Percentiles rank a stretch among this genome's conserved stretches.
Evolutionary conservation across 1,140 invertebrate species (phyloP).

Genomic region (Zaprionus nigranus): DNA sequence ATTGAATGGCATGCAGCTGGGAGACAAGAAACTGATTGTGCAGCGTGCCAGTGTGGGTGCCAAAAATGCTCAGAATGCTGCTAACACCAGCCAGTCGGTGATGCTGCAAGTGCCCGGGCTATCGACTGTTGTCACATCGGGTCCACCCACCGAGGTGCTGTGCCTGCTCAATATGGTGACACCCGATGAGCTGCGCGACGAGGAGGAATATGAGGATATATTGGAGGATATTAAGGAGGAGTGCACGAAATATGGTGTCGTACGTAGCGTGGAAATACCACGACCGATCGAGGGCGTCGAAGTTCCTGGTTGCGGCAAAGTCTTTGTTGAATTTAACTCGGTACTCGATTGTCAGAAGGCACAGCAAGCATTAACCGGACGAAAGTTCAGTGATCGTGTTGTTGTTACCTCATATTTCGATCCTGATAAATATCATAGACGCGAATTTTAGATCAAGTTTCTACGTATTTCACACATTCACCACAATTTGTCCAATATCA

Average conservation of each 20-base stretch:
- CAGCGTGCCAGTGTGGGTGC: conserved; percentile 98
- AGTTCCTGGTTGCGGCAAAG: conserved; percentile 99
- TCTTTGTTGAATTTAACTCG: conserved; percentile 99
- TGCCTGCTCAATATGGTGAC: conserved; percentile 99
- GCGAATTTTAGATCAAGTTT: conserved; percentile 94
- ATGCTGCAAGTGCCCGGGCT: conserved; percentile 96
- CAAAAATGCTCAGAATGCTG: conserved; percentile 92
- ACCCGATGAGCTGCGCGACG: conserved; percentile 98
- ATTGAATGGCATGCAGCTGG: conserved; percentile 99
- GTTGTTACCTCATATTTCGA: conserved; percentile 99
- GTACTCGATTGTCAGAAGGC: conserved; percentile 99
- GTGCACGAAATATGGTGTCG: conserved; percentile 98
- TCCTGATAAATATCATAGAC: conserved; percentile 98
- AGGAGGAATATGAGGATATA: conserved; percentile 99
- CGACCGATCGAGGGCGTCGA: conserved; percentile 98
- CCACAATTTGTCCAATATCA: conserved; percentile 61
- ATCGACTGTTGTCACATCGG: conserved; percentile 92
- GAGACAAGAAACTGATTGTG: conserved; percentile 99
- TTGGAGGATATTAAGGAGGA: conserved; percentile 99
- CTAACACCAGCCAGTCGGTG: conserved; percentile 90
- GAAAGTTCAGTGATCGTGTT: conserved; percentile 99
- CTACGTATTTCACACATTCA: conserved; percentile 70
- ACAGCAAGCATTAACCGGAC: conserved; percentile 98
- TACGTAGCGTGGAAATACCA: conserved; percentile 98
- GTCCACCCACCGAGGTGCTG: conserved; percentile 97